A percentile compares a stretch with the other conserved stretches of the same genome.
phyloP scores from a whole-genome alignment of 2,888 invertebrate genomes.

The Hyposoter didymator region DNA sequence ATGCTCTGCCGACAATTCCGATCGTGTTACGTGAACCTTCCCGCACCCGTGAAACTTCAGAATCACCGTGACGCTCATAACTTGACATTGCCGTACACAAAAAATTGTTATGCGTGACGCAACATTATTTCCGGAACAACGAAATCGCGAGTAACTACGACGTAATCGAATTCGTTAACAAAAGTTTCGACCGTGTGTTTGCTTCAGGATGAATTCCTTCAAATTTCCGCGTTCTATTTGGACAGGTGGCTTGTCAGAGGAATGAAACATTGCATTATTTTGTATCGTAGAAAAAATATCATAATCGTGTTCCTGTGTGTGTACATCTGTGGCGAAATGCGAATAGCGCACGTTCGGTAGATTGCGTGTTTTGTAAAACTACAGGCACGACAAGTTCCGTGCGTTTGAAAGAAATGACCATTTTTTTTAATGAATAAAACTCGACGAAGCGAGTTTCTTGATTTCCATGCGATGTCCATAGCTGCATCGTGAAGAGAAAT shows the following conservation, averaged over 20 bases:
- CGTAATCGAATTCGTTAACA: background rate
- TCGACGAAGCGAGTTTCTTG: background rate
- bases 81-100: background rate
- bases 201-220: background rate
- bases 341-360: background rate
- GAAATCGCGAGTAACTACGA: background rate
- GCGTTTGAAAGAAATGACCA: background rate
- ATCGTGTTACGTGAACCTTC: background rate
- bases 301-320: background rate
- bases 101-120: background rate
- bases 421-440: background rate
- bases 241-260: background rate
- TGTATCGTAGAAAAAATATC: background rate
- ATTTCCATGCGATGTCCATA: background rate
- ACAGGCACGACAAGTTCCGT: background rate
- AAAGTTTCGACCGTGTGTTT: background rate
- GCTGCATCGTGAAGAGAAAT: background rate
- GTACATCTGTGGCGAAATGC: background rate
- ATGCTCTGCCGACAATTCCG: background rate
- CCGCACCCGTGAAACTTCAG: background rate
- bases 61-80: background rate
- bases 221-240: background rate
- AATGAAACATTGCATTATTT: background rate
- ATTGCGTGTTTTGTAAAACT: slow-evolving; percentile 8
- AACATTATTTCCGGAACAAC: background rate